phyloP scores from a whole-genome alignment of 2,888 invertebrate genomes.

The Ganaspis brasiliensis region DNA sequence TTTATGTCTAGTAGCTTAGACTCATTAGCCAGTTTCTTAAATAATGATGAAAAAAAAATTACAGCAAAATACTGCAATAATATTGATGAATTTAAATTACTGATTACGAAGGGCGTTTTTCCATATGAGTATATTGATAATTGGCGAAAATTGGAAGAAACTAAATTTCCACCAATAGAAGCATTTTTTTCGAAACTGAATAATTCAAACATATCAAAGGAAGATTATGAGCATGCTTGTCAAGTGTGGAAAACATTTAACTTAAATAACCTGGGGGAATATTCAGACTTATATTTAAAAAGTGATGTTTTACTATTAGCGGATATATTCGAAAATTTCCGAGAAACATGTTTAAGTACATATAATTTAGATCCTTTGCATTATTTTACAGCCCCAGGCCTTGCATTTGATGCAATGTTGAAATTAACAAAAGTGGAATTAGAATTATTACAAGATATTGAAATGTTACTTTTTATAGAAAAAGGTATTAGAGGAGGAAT shows the following conservation, averaged over 20 bases:
- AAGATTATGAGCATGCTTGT: too few relatives aligned
- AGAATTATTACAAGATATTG: slow-evolving; percentile 8
- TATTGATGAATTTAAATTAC: neutral
- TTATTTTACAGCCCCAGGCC: neutral
- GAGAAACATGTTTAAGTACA: slow-evolving; percentile 50
- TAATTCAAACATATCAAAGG: too few relatives aligned
- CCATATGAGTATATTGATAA: neutral
- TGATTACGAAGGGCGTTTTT: neutral
- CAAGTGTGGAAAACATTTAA: slow-evolving; percentile 44
- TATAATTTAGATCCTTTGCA: too few relatives aligned
- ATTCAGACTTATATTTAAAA: too few relatives aligned
- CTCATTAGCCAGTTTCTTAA: slow-evolving; percentile 47
- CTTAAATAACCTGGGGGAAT: neutral
- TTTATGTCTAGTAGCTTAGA: slow-evolving; percentile 40
- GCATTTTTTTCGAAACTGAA: too few relatives aligned
- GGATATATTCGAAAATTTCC: slow-evolving; percentile 51
- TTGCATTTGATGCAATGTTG: slow-evolving; percentile 3
- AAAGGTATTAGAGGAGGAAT: neutral
- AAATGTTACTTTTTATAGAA: neutral
- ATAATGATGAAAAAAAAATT: slow-evolving; percentile 43
- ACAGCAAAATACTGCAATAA: slow-evolving; percentile 25
- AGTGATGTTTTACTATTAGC: slow-evolving; percentile 21
- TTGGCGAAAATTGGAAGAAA: too few relatives aligned
- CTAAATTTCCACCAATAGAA: too few relatives aligned
- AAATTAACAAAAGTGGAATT: slow-evolving; percentile 1